phyloP scores from a whole-genome alignment of 23 tunicate genomes.

The Styela clava region DNA sequence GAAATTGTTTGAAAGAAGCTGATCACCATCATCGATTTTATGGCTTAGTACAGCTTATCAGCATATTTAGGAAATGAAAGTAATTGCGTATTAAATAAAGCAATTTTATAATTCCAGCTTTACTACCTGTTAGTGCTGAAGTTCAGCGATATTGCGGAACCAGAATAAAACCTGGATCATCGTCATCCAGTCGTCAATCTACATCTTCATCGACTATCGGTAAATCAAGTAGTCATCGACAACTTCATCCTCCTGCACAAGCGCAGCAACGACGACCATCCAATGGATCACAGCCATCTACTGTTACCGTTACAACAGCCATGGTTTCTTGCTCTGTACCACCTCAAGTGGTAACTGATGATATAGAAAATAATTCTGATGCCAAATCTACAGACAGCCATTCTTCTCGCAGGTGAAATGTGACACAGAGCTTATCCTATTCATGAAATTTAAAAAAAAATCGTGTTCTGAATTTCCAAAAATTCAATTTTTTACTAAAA shows the following conservation, averaged over 20 bases:
- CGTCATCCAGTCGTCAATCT: conserved; percentile 38
- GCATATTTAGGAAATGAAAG: no score
- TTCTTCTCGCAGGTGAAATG: conserved; percentile 38
- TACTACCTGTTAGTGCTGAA: conserved; percentile 77
- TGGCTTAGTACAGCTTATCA: no score
- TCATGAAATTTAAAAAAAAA: conserved; percentile 11
- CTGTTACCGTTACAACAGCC: conserved; percentile 5
- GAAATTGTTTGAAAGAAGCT: no score
- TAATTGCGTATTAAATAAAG: no score
- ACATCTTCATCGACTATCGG: conserved; percentile 38
- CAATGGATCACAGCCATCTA: neutral
- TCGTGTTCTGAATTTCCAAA: no score
- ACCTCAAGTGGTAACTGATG: conserved; percentile 18
- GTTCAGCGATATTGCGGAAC: conserved; percentile 69
- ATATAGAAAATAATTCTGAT: conserved; percentile 46
- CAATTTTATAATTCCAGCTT: conserved; percentile 35
- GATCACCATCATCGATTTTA: no score
- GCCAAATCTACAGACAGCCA: conserved; percentile 55
- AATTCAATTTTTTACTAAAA: no score
- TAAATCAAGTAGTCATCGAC: conserved; percentile 32
- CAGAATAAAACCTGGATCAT: conserved; percentile 58
- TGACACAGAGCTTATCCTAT: neutral
- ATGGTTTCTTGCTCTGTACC: neutral
- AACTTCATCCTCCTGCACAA: conserved; percentile 16
- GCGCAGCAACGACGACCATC: conserved; percentile 17